Conservation (phyloP, 2,888 invertebrate species). For the Ormyrus rosae region DNA sequence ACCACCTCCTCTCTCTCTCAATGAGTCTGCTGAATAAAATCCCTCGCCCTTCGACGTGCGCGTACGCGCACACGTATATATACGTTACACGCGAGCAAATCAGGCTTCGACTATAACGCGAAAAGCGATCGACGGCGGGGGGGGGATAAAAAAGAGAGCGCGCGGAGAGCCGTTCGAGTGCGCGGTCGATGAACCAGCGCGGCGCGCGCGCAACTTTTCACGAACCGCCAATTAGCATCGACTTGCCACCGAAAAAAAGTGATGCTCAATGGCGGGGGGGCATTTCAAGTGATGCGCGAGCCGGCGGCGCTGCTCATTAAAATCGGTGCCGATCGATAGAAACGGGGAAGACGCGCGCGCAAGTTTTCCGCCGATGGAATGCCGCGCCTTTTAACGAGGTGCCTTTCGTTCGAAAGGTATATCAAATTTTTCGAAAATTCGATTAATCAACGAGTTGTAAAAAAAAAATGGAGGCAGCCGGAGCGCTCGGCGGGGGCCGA, state of each 20-base stretch:
- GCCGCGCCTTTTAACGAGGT: background rate
- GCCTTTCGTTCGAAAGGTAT: background rate
- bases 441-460: background rate
- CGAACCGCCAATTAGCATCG: constrained; percentile 51
- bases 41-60: background rate
- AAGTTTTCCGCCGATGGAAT: background rate
- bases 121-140: constrained; percentile 14
- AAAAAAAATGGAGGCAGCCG: background rate
- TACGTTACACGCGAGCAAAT: background rate
- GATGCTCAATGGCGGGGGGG: constrained; percentile 37
- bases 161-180: background rate
- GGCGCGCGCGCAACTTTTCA: constrained; percentile 18
- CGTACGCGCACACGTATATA: background rate
- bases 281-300: constrained; percentile 13
- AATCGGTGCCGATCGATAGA: constrained; percentile 17
- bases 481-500: background rate
- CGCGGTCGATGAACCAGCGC: background rate
- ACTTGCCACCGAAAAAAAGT: constrained; percentile 33
- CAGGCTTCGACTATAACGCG: constrained; percentile 21
- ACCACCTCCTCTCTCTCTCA: background rate
- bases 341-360: background rate
- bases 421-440: constrained; percentile 21
- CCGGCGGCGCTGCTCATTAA: constrained; percentile 38
- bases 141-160: background rate
- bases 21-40: constrained; percentile 30